phyloP scores from a whole-genome alignment of 2,113 vertebrate species.

The Paramisgurnus dabryanus region DNA sequence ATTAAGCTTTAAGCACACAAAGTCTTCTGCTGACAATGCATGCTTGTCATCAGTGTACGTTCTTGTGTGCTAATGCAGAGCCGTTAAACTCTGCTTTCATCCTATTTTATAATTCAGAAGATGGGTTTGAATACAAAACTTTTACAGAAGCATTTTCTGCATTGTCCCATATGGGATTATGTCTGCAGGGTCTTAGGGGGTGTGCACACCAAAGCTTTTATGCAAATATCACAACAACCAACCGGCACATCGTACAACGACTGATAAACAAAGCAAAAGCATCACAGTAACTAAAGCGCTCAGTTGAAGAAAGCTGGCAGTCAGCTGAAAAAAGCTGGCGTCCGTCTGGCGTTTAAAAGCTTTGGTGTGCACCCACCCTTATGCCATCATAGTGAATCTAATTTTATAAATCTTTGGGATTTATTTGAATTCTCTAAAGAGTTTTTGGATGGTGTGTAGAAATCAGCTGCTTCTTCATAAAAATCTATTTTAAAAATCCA shows the following conservation, averaged over 20 bases:
- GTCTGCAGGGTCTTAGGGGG: too few species aligned
- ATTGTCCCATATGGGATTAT: background rate
- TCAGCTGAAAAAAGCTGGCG: too few species aligned
- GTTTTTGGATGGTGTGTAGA: background rate
- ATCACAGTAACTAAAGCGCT: too few species aligned
- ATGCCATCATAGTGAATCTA: slow-evolving; percentile 7
- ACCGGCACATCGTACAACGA: too few species aligned
- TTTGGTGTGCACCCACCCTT: background rate
- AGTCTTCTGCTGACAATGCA: slow-evolving; percentile 46
- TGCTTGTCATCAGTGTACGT: slow-evolving; percentile 20
- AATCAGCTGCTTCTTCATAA: too few species aligned
- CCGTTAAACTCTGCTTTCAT: slow-evolving; percentile 48
- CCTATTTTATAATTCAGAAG: slow-evolving; percentile 43
- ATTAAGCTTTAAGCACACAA: background rate
- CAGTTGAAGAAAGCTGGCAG: too few species aligned
- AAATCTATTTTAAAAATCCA: too few species aligned
- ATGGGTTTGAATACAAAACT: background rate
- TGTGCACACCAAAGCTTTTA: too few species aligned
- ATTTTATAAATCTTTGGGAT: background rate
- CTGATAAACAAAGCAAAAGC: too few species aligned
- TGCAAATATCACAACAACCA: too few species aligned
- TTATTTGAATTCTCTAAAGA: background rate
- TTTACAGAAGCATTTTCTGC: background rate
- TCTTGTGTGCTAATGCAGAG: slow-evolving; percentile 32
- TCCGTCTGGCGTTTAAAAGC: too few species aligned